A percentile compares a stretch with the other conserved stretches of the same genome.
Conservation (phyloP, 2,797 vertebrate species). For the Brachyrhaphis roseni region DNA sequence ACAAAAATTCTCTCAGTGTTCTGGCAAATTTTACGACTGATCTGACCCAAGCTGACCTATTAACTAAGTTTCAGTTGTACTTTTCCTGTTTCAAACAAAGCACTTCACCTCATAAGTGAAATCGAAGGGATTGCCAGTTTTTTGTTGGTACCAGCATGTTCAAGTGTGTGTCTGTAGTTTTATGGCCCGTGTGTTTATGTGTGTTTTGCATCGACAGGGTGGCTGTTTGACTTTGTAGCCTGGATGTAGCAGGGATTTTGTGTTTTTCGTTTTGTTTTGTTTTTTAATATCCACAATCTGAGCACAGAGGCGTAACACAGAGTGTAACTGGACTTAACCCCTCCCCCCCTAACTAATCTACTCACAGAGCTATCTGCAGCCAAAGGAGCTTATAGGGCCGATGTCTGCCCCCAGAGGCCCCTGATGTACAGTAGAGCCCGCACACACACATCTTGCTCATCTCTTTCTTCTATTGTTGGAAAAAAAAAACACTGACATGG, state of each 20-base stretch:
- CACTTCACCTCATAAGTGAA: no score
- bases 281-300: constrained; percentile 46
- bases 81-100: no score
- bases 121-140: no score
- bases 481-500: constrained; percentile 6
- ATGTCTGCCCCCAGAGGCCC: constrained; percentile 57
- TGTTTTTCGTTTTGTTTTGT: not conserved
- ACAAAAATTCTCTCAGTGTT: no score
- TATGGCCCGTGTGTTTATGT: no score
- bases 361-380: constrained; percentile 64
- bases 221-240: constrained; percentile 35
- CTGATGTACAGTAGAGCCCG: constrained; percentile 46
- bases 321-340: constrained; percentile 54
- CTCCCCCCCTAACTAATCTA: constrained; percentile 72
- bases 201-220: not conserved
- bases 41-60: no score
- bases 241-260: constrained; percentile 52
- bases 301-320: constrained; percentile 59
- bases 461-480: constrained; percentile 7
- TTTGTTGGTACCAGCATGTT: no score
- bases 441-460: constrained; percentile 4
- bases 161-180: no score
- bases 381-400: constrained; percentile 72
- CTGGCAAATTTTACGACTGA: no score
- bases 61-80: no score